phyloP scores from a whole-genome alignment of 2,888 invertebrate species.

The Deilephila elpenor region DNA sequence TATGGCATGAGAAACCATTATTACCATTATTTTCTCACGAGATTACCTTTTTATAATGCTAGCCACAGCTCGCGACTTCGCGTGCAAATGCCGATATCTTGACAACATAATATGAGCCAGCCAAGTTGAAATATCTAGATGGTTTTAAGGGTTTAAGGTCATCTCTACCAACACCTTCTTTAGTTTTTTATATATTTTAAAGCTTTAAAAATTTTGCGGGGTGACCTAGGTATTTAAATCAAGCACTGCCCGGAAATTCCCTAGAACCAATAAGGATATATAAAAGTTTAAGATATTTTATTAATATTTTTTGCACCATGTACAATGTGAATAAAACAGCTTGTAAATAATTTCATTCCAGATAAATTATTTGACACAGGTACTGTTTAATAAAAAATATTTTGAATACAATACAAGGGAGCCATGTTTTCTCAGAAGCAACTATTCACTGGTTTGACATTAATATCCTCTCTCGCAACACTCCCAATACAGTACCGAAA shows the following conservation, averaged over 20 bases:
- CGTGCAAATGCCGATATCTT: background rate
- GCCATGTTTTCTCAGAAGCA: background rate
- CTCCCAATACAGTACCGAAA: background rate
- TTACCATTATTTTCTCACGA: background rate
- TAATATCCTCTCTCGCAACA: background rate
- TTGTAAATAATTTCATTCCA: background rate
- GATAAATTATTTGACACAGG: background rate
- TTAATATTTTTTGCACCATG: too few species aligned
- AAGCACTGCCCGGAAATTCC: too few species aligned
- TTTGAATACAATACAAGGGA: conserved; percentile 11
- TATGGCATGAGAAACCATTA: background rate
- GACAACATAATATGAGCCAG: too few species aligned
- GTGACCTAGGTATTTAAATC: too few species aligned
- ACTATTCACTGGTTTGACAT: background rate
- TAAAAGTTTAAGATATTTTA: too few species aligned
- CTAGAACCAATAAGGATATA: too few species aligned
- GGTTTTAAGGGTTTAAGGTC: too few species aligned
- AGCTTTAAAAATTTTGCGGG: too few species aligned
- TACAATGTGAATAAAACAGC: background rate
- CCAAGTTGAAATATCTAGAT: too few species aligned
- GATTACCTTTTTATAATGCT: background rate
- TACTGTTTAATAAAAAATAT: background rate
- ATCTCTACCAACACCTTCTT: too few species aligned
- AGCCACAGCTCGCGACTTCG: background rate
- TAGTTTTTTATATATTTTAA: too few species aligned